Conservation (phyloP, 2,113 vertebrate genomes). For the Origma solitaria region DNA sequence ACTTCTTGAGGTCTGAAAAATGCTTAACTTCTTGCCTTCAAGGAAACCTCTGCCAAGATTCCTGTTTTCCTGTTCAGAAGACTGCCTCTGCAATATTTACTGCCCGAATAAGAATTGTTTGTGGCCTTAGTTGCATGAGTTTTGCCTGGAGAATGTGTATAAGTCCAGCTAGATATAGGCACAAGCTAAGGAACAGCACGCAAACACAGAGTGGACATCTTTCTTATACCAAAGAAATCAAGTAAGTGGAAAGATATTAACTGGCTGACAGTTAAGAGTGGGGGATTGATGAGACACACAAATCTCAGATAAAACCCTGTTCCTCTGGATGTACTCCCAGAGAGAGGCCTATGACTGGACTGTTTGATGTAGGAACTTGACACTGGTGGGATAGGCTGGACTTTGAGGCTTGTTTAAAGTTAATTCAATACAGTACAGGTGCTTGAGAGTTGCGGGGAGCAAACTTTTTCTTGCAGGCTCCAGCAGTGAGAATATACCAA, state of each 20-base stretch:
- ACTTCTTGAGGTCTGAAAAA: neutral
- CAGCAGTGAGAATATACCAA: rapidly evolving
- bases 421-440: neutral
- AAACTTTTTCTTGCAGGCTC: neutral
- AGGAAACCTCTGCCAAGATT: neutral
- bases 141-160: neutral
- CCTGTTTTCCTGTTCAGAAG: neutral
- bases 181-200: neutral
- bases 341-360: neutral
- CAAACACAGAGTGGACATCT: neutral
- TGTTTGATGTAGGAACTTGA: neutral
- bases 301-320: neutral
- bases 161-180: neutral
- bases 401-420: neutral
- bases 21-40: neutral
- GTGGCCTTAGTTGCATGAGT: neutral
- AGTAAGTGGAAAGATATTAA: neutral
- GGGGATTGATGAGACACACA: neutral
- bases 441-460: neutral
- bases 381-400: neutral
- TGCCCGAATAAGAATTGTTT: neutral
- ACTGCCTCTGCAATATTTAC: neutral
- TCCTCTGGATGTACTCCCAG: neutral
- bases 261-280: neutral
- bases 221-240: neutral